Conservation (phyloP, 2,888 invertebrate genomes). For the Lithophane ornitopus region DNA sequence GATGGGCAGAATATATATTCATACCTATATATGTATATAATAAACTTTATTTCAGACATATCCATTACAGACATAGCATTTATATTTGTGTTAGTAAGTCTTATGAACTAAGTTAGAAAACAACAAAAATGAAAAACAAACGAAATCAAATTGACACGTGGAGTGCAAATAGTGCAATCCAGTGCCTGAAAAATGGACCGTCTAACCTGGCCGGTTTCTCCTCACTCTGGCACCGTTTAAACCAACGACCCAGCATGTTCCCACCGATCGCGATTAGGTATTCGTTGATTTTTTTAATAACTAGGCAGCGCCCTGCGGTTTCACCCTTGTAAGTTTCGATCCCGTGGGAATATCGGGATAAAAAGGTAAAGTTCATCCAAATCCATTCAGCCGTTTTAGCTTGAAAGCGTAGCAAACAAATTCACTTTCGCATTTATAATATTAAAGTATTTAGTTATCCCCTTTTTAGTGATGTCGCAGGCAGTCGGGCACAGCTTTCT, state of each 20-base stretch:
- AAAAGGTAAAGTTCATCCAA: too few relatives aligned
- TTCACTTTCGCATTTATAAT: too few relatives aligned
- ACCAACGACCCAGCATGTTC: neutral
- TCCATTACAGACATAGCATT: neutral
- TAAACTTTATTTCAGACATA: neutral
- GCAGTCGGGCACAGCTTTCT: too few relatives aligned
- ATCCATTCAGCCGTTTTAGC: too few relatives aligned
- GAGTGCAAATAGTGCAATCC: neutral
- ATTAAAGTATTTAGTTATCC: neutral
- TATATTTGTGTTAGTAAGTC: neutral
- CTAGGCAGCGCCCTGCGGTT: too few relatives aligned
- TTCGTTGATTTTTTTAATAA: neutral
- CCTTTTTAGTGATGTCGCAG: too few relatives aligned
- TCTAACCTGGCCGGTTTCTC: neutral
- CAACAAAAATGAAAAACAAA: neutral
- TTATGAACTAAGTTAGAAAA: neutral
- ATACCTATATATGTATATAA: neutral
- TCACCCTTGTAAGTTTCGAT: too few relatives aligned
- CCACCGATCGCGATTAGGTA: neutral
- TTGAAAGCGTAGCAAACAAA: too few relatives aligned
- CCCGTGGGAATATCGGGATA: too few relatives aligned
- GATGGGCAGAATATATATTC: neutral
- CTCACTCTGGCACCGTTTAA: neutral
- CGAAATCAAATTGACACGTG: neutral
- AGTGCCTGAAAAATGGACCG: neutral